Percentiles rank a stretch among this genome's conserved stretches.
phyloP scores from a whole-genome alignment of 2,113 vertebrate species.

The Pituophis catenifer region DNA sequence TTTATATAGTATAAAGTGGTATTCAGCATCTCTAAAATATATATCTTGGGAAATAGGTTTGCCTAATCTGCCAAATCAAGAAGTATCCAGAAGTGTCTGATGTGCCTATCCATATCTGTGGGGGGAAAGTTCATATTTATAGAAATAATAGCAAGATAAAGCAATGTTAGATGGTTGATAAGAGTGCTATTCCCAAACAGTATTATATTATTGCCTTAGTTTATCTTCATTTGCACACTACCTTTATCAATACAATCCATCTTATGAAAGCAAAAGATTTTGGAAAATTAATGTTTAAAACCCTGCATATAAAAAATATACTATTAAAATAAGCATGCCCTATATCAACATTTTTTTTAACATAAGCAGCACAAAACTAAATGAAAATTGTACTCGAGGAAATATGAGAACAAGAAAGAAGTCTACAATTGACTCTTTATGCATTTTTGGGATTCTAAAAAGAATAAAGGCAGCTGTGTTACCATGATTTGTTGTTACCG shows the following conservation, averaged over 20 bases:
- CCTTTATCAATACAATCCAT: not conserved
- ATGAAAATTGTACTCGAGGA: not conserved
- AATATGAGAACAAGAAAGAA: not conserved
- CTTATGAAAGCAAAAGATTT: not conserved
- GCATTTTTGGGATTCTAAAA: not conserved
- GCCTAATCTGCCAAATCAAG: not conserved
- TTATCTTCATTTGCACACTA: not conserved
- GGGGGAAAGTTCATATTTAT: not conserved
- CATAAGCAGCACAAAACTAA: not conserved
- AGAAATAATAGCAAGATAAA: not conserved
- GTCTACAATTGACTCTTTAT: not conserved
- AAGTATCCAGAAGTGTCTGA: not conserved
- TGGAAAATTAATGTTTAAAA: not conserved
- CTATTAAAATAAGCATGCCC: not conserved
- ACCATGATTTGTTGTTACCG: not conserved
- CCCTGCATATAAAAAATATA: not conserved
- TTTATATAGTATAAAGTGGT: not conserved
- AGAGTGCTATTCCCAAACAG: not conserved
- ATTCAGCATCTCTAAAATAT: not conserved
- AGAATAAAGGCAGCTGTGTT: not conserved
- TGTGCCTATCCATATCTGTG: not conserved
- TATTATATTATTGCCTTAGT: not conserved
- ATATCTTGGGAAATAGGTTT: not conserved
- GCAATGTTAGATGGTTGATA: not conserved
- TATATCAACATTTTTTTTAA: not conserved